These are phyloP conservation scores for Drusus annulatus DNA, from an alignment of 1,140 invertebrate species.

Conservation along the genomic window DNA sequence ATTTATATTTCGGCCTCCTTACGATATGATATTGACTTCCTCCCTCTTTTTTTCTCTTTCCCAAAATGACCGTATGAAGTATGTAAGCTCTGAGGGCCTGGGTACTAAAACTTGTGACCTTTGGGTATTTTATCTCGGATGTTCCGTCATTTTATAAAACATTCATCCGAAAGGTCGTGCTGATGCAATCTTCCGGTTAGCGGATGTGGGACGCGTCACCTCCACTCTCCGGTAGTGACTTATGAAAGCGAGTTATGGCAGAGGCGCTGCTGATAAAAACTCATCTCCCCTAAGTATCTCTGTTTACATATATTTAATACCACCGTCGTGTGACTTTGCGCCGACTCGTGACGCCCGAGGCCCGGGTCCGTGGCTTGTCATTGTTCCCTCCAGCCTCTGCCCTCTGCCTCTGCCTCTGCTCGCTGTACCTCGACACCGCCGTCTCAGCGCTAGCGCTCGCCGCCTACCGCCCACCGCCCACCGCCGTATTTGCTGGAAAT, in stretches of 20 bases:
- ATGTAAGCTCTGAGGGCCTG: too few species aligned
- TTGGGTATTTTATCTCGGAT: background rate
- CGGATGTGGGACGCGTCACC: background rate
- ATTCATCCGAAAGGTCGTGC: background rate
- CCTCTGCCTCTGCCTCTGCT: background rate
- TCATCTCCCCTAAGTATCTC: conserved; percentile 3
- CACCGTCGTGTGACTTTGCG: conserved; percentile 3
- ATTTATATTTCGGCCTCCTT: background rate
- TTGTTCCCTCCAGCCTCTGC: background rate
- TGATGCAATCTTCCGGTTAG: background rate
- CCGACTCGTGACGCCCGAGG: background rate
- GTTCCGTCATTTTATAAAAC: background rate
- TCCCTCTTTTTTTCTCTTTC: background rate
- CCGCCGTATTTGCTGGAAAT: background rate
- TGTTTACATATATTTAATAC: conserved; percentile 37
- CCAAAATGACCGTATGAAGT: background rate
- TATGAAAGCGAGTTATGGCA: conserved; percentile 1
- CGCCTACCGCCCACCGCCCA: background rate
- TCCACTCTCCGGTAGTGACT: background rate
- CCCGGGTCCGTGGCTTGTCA: too few species aligned
- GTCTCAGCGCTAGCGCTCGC: background rate
- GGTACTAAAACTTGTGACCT: too few species aligned
- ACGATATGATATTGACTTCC: too few species aligned
- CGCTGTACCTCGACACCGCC: background rate
- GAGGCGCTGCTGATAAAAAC: background rate